Percentiles rank a stretch among this genome's conserved stretches.
Evolutionary conservation across 2,113 vertebrate species (phyloP).

Genomic region (Columba livia): DNA sequence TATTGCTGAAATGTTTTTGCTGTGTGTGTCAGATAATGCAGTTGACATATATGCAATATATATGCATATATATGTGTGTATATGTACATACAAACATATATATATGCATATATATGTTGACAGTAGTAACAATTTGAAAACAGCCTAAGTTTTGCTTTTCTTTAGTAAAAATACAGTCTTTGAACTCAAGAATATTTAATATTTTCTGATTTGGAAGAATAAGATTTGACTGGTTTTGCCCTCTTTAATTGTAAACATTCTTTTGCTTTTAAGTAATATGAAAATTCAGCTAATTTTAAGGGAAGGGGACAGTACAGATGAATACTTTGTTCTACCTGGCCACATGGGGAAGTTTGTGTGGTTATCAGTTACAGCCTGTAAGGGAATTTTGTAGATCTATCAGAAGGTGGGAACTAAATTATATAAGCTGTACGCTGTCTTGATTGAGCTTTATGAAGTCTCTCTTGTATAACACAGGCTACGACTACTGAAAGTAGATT

Average conservation of each 20-base stretch:
- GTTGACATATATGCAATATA: not conserved
- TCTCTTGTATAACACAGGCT: not conserved
- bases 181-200: not conserved
- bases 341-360: not conserved
- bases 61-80: too few species aligned
- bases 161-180: not conserved
- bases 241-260: not conserved
- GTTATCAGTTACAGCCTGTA: not conserved
- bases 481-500: not conserved
- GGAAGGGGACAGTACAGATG: not conserved
- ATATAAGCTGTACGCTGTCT: not conserved
- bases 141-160: not conserved
- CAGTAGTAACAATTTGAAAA: not conserved
- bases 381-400: not conserved
- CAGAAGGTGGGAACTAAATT: not conserved
- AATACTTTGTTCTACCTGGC: not conserved
- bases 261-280: not conserved
- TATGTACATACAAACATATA: too few species aligned
- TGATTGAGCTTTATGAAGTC: not conserved
- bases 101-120: not conserved
- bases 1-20: not conserved
- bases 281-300: not conserved
- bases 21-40: not conserved
- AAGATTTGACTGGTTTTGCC: not conserved
- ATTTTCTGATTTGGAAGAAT: not conserved